phyloP scores from a whole-genome alignment of 2,797 vertebrate species.

The Emys orbicularis region DNA sequence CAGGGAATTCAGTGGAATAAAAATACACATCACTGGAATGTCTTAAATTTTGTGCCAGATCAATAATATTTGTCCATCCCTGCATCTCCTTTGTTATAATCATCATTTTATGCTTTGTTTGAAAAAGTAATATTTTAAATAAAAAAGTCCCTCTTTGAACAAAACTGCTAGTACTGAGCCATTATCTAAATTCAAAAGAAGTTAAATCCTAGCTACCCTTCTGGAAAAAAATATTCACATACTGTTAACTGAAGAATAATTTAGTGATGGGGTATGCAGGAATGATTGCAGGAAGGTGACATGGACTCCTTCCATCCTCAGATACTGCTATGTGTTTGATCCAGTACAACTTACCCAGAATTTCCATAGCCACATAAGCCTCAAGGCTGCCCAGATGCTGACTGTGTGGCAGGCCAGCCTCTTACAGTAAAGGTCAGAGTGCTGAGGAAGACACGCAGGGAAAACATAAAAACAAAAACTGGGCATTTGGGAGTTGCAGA shows the following conservation, averaged over 20 bases:
- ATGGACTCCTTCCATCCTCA: neutral
- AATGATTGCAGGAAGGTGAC: neutral
- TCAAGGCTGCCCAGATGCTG: neutral
- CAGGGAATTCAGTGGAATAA: neutral
- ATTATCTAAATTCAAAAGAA: neutral
- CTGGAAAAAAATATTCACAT: neutral
- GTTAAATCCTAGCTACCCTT: neutral
- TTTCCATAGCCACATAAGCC: neutral
- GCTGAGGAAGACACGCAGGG: neutral
- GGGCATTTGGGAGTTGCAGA: neutral
- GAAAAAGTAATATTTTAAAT: neutral
- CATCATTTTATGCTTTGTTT: neutral
- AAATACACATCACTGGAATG: neutral
- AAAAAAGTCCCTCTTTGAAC: neutral
- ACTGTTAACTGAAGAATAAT: neutral
- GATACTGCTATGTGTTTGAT: neutral
- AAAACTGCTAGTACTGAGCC: neutral
- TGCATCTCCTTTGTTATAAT: neutral
- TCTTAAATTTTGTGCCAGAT: neutral
- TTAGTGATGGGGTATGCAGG: neutral
- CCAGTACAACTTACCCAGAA: neutral
- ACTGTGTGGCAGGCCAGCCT: neutral
- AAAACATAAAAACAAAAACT: neutral
- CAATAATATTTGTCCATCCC: neutral
- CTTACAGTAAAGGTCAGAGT: neutral